phyloP scores from a whole-genome alignment of 2,888 invertebrate genomes.

The Panopea generosa region DNA sequence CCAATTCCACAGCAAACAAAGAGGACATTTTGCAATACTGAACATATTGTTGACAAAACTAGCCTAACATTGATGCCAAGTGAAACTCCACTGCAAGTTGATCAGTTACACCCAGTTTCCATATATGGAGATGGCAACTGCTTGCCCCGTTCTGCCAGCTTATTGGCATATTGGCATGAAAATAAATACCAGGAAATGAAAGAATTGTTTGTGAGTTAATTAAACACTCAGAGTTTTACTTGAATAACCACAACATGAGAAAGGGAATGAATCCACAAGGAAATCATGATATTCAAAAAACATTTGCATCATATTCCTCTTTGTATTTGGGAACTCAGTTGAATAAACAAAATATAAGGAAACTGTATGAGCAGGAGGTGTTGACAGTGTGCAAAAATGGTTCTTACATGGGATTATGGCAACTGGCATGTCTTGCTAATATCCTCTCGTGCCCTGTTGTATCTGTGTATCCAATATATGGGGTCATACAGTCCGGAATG shows the following conservation, averaged over 20 bases:
- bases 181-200: constrained; percentile 18
- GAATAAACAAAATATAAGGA: constrained; percentile 12
- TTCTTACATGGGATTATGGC: constrained; percentile 31
- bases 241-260: constrained; percentile 10
- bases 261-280: constrained; percentile 17
- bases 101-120: constrained; percentile 10
- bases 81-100: constrained; percentile 11
- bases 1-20: constrained; percentile 1
- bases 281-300: constrained; percentile 7
- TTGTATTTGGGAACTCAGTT: constrained; percentile 16
- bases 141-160: constrained; percentile 21
- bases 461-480: constrained; percentile 25
- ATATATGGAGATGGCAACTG: constrained; percentile 30
- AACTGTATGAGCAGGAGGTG: constrained; percentile 18
- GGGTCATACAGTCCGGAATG: constrained; percentile 13
- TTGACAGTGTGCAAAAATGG: constrained; percentile 13
- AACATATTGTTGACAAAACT: constrained; percentile 12
- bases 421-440: constrained; percentile 31
- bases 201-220: constrained; percentile 14
- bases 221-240: constrained; percentile 6
- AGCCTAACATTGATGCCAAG: constrained; percentile 10
- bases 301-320: constrained; percentile 27
- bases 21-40: constrained; percentile 18
- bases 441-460: constrained; percentile 25
- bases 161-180: constrained; percentile 27